Conservation (phyloP, 1,140 invertebrate species). For the Lordiphosa clarofinis region DNA sequence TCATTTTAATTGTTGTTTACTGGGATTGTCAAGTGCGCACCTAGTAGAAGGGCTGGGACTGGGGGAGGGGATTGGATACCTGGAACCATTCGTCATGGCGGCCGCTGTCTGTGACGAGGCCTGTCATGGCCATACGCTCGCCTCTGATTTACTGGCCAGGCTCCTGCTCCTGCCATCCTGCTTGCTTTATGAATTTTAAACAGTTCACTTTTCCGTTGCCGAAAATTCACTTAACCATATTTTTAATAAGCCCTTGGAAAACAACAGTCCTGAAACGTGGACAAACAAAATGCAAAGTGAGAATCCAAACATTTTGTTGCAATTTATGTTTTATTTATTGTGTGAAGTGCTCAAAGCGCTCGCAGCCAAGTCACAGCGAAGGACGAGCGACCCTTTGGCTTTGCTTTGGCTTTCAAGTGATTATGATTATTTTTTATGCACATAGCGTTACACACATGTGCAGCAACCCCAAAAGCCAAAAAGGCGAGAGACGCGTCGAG, state of each 20-base stretch:
- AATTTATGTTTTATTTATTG: slow-evolving; percentile 57
- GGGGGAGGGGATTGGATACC: slow-evolving; percentile 20
- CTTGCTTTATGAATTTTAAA: slow-evolving; percentile 27
- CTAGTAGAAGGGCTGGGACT: slow-evolving; percentile 6
- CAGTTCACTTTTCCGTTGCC: not conserved
- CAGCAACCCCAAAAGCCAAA: slow-evolving; percentile 44
- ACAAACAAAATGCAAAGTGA: slow-evolving; percentile 26
- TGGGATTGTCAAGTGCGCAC: slow-evolving; percentile 71
- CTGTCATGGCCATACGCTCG: slow-evolving; percentile 68
- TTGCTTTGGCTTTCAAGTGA: slow-evolving; percentile 63
- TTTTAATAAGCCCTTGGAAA: slow-evolving; percentile 55
- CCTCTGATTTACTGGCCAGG: slow-evolving; percentile 63
- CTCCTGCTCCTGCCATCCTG: not conserved
- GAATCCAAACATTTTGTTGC: slow-evolving; percentile 40
- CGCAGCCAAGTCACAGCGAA: slow-evolving; percentile 22
- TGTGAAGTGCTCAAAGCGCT: slow-evolving; percentile 59
- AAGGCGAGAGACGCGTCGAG: slow-evolving; percentile 42
- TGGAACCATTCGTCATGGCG: slow-evolving; percentile 60
- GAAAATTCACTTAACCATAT: slow-evolving; percentile 51
- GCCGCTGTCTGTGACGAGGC: slow-evolving; percentile 66
- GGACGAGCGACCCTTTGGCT: slow-evolving; percentile 26
- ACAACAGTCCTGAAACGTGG: slow-evolving; percentile 15
- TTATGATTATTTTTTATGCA: slow-evolving; percentile 78
- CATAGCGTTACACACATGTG: slow-evolving; percentile 55
- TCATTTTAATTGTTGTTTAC: slow-evolving; percentile 79